Evolutionary conservation across 2,888 invertebrate species (phyloP).

Genomic region (Galerucella pusilla): DNA sequence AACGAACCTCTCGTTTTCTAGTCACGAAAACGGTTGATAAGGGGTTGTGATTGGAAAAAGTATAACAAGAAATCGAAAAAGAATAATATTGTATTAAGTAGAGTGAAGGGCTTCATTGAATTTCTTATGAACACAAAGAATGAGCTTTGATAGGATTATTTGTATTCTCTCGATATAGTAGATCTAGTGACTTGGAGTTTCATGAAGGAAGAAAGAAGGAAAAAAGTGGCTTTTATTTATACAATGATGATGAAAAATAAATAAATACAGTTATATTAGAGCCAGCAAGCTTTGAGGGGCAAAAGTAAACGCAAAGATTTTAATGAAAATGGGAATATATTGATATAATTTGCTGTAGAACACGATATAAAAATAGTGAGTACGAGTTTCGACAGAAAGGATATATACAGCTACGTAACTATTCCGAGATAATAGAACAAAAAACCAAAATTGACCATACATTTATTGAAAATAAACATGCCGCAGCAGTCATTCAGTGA

Average conservation of each 20-base stretch:
- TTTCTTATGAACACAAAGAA: constrained; percentile 8
- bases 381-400: no score
- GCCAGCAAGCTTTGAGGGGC: no score
- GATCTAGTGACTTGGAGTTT: background rate
- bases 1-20: background rate
- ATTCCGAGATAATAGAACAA: no score
- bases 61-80: constrained; percentile 8
- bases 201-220: background rate
- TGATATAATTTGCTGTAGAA: no score
- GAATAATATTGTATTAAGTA: constrained; percentile 16
- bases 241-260: background rate
- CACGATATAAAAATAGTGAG: no score
- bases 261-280: background rate
- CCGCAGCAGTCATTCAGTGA: no score
- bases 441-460: no score
- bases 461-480: no score
- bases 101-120: constrained; percentile 5
- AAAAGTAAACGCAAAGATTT: no score
- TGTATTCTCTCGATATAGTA: constrained; percentile 4
- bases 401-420: no score
- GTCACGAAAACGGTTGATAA: constrained; percentile 7
- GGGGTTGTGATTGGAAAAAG: constrained; percentile 12
- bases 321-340: no score
- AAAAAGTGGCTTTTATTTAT: background rate
- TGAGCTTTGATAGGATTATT: background rate